phyloP scores from a whole-genome alignment of 1,140 invertebrate species.

The Sminthurinus signatus region DNA sequence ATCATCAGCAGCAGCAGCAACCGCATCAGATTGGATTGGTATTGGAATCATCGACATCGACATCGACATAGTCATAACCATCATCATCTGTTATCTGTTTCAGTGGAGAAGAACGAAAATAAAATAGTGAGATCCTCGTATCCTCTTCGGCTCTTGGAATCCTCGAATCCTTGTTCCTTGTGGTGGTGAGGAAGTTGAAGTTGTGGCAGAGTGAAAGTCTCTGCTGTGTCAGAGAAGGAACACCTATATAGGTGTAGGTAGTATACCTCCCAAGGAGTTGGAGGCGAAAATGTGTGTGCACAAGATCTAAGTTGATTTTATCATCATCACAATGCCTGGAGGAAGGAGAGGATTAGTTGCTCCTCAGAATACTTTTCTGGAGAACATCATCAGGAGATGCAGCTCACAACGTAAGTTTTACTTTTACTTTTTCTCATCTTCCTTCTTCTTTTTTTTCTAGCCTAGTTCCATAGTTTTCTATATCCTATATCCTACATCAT shows the following conservation, averaged over 20 bases:
- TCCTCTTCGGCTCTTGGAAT: too few relatives aligned
- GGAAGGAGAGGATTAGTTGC: conserved; percentile 94
- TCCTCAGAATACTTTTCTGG: conserved; percentile 99
- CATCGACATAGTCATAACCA: too few relatives aligned
- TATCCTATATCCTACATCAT: too few relatives aligned
- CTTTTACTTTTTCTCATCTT: not conserved
- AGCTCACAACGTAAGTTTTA: conserved; percentile 91
- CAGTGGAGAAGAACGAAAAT: not conserved
- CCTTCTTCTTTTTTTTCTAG: too few relatives aligned
- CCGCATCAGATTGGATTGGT: not conserved
- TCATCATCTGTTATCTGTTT: too few relatives aligned
- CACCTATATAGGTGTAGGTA: not conserved
- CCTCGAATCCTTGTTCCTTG: too few relatives aligned
- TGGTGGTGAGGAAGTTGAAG: not conserved
- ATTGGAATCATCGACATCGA: too few relatives aligned
- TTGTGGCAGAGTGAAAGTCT: not conserved
- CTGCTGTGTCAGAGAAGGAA: not conserved
- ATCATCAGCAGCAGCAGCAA: not conserved
- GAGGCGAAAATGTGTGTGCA: conserved; percentile 13
- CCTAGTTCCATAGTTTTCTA: too few relatives aligned
- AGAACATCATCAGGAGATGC: conserved; percentile 96
- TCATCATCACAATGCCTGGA: conserved; percentile 70
- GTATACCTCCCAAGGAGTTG: not conserved
- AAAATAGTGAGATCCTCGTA: not conserved
- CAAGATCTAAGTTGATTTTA: conserved; percentile 18